Conservation (phyloP, 2,888 invertebrate genomes). For the Aleiodes testaceus region DNA sequence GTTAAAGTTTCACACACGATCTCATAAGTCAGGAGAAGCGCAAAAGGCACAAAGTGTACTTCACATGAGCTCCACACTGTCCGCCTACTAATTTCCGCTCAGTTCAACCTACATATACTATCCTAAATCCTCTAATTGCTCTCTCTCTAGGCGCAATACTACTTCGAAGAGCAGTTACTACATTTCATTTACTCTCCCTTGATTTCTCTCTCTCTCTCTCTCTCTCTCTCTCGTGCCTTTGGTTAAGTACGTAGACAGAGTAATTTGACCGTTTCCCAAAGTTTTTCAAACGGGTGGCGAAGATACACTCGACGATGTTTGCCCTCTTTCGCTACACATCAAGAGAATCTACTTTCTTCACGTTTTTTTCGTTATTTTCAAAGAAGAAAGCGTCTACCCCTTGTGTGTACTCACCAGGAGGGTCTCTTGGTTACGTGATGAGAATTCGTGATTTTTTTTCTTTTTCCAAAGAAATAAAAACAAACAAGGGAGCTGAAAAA, state of each 20-base stretch:
- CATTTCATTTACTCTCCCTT: slow-evolving; percentile 40
- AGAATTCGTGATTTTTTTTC: slow-evolving; percentile 22
- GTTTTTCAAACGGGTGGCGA: slow-evolving; percentile 25
- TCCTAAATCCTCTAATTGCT: slow-evolving; percentile 54
- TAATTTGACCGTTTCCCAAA: slow-evolving; percentile 39
- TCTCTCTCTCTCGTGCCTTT: slow-evolving; percentile 11
- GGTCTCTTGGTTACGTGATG: slow-evolving; percentile 28
- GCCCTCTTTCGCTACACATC: slow-evolving; percentile 26
- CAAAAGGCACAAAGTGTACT: slow-evolving; percentile 34
- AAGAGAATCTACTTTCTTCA: slow-evolving; percentile 11
- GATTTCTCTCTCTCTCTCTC: slow-evolving; percentile 11
- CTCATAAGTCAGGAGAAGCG: slow-evolving; percentile 32
- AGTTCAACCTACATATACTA: slow-evolving; percentile 24
- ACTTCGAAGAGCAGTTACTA: slow-evolving; percentile 36
- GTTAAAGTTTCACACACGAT: slow-evolving; percentile 18
- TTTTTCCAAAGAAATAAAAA: neutral
- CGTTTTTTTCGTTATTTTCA: neutral
- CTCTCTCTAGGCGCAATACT: slow-evolving; percentile 48
- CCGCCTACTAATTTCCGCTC: slow-evolving; percentile 54
- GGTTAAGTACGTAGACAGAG: slow-evolving; percentile 37
- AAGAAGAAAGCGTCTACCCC: slow-evolving; percentile 17
- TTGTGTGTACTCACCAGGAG: slow-evolving; percentile 18
- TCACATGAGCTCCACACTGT: slow-evolving; percentile 45
- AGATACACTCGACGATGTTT: slow-evolving; percentile 31
- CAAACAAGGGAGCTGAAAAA: neutral